Evolutionary conservation across 2,888 invertebrate species (phyloP).

Genomic region (Anoncus sp.): DNA sequence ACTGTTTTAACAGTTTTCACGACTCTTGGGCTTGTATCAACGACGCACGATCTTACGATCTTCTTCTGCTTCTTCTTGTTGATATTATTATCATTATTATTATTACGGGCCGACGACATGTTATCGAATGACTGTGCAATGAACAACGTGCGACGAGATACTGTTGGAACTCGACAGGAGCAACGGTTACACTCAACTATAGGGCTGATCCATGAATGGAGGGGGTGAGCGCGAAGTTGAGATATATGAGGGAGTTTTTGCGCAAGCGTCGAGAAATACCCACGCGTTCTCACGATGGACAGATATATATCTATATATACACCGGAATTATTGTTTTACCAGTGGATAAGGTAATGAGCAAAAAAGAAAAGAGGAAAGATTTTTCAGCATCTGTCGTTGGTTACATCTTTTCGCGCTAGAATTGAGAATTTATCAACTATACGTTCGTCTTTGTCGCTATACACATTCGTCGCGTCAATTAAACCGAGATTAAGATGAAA

Average conservation of each 20-base stretch:
- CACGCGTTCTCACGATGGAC: slow-evolving; percentile 72
- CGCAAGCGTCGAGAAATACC: slow-evolving; percentile 72
- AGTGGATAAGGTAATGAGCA: neutral
- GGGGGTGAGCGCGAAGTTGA: slow-evolving; percentile 63
- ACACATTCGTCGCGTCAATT: neutral
- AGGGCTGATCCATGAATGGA: slow-evolving; percentile 77
- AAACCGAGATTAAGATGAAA: neutral
- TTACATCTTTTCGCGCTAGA: too few relatives aligned
- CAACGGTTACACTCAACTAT: slow-evolving; percentile 68
- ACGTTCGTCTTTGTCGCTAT: neutral
- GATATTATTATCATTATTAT: slow-evolving; percentile 43
- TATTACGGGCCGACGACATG: slow-evolving; percentile 51
- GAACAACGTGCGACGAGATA: slow-evolving; percentile 72
- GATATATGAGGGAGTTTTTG: slow-evolving; percentile 49
- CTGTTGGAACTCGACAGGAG: slow-evolving; percentile 69
- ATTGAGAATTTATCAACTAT: neutral
- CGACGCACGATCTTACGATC: slow-evolving; percentile 51
- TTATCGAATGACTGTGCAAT: slow-evolving; percentile 55
- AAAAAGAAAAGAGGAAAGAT: neutral
- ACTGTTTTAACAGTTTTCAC: slow-evolving; percentile 31
- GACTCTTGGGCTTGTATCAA: slow-evolving; percentile 2
- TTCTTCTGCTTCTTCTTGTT: slow-evolving; percentile 27
- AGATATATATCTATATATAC: neutral
- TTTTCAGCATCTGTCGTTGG: neutral
- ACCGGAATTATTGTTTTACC: neutral